Conservation (phyloP, 2,113 vertebrate genomes). For the Panthera leo region DNA sequence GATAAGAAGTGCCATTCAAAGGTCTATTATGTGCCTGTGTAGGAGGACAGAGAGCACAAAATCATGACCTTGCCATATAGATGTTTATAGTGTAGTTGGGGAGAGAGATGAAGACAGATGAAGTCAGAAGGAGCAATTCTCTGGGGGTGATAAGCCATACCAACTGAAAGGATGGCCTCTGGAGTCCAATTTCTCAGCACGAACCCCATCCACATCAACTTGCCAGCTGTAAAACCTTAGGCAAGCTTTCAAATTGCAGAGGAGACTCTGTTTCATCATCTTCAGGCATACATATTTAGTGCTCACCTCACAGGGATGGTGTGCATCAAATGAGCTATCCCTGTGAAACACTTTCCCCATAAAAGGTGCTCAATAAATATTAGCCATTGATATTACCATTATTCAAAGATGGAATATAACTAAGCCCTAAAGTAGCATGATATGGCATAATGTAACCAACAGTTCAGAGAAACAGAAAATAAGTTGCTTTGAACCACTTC, state of each 20-base stretch:
- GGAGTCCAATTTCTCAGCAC: neutral
- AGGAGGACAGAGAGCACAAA: neutral
- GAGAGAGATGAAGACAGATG: neutral
- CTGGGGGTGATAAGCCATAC: neutral
- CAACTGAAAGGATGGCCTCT: neutral
- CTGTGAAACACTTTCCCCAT: neutral
- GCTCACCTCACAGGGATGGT: neutral
- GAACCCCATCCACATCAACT: neutral
- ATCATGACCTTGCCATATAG: neutral
- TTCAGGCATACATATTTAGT: neutral
- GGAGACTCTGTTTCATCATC: neutral
- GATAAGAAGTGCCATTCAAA: neutral
- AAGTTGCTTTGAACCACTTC: neutral
- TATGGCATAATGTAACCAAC: neutral
- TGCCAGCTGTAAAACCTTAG: neutral
- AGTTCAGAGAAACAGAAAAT: neutral
- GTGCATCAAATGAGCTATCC: neutral
- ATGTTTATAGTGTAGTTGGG: neutral
- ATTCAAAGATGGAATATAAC: neutral
- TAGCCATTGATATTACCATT: neutral
- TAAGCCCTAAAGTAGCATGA: neutral
- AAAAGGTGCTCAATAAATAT: neutral
- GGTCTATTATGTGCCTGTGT: neutral
- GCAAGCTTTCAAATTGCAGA: neutral
- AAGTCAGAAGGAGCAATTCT: neutral